Evolutionary conservation across 2,797 vertebrate species (phyloP), one percentile per base, ranked within the genome.

Genomic region (Chloroceryle inda): DNA sequence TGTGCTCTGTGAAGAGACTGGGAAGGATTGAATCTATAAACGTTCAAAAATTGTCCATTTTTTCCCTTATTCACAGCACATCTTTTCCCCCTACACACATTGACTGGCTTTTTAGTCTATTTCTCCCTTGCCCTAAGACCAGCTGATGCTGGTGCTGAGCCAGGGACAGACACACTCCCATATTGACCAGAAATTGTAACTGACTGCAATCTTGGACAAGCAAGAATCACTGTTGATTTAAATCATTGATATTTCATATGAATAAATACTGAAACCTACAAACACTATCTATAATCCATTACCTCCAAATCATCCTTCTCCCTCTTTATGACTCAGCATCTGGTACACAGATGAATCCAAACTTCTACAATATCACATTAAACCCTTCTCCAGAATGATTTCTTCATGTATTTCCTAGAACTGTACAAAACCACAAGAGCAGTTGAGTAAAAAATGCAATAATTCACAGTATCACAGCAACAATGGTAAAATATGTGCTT

Each of bases 241-340:
- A 74, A 88, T 67, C 5, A 21, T 23, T 76, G 24, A 19, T 86
- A 92, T 88, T 92, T 64, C 69, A 33, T 49, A 62, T 53, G 31
- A 66, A 83, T 61, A 68, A 88, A 59, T 56, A 86, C 24, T 18
- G 44, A 88, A 55, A 59, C 63, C 80, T 76, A 79, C 24, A 63
- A 66, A 69, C 20, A 78, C 59, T 45, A 40, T 77, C 88, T 58
- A 62, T 85, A 83, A 89, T 72, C 93, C 88, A 87, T 71, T 94
- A 82, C 77, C 40, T 84, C 80, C 47, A 56, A 92, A 92, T 69
- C 10, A 21, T 56, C 44, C 52, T 35, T 38, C 29, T 45, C 18
- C 56, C 47, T 76, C 49, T 94, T 85, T 93, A 88, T 93, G 96
- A 95, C 85, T 90, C 85, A 85, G 93, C 94, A 71, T 82, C 92